Evolutionary conservation across 2,888 invertebrate species (phyloP).

Genomic region (Ichneumoninae sp.): DNA sequence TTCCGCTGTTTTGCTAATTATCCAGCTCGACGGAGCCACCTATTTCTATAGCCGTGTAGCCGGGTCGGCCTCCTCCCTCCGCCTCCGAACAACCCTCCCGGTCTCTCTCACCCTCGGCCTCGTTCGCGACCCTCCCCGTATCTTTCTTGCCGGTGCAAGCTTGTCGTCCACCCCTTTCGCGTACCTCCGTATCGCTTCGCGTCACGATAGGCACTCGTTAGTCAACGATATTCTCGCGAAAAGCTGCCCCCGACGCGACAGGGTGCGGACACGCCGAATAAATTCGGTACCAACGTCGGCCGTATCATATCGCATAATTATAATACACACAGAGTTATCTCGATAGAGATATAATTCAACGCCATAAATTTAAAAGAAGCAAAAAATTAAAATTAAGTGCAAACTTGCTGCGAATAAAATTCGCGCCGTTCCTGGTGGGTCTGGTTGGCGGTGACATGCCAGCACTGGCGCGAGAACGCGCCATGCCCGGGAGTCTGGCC

Average conservation of each 20-base stretch:
- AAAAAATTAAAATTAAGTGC: neutral
- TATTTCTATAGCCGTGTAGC: slow-evolving; percentile 20
- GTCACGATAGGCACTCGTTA: slow-evolving; percentile 77
- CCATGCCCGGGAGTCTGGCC: too few species aligned
- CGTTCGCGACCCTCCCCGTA: slow-evolving; percentile 20
- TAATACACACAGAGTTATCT: slow-evolving; percentile 7
- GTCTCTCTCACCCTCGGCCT: slow-evolving; percentile 25
- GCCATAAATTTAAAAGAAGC: neutral
- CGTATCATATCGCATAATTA: slow-evolving; percentile 24
- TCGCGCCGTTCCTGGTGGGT: neutral
- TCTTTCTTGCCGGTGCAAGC: slow-evolving; percentile 46
- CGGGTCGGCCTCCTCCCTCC: slow-evolving; percentile 15
- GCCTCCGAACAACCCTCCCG: slow-evolving; percentile 23
- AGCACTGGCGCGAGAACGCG: too few species aligned
- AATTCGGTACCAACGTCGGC: slow-evolving; percentile 31
- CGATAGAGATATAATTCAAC: slow-evolving; percentile 16
- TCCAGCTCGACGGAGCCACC: slow-evolving; percentile 71
- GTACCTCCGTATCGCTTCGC: slow-evolving; percentile 69
- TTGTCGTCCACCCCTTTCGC: slow-evolving; percentile 65
- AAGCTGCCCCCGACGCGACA: slow-evolving; percentile 28
- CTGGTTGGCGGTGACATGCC: too few species aligned
- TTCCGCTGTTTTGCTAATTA: slow-evolving; percentile 79
- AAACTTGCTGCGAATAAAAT: neutral
- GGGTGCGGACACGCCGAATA: slow-evolving; percentile 54
- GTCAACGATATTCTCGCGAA: slow-evolving; percentile 68